Conservation (phyloP, 2,797 vertebrate species). For the Mormyrus hasselquistii region DNA sequence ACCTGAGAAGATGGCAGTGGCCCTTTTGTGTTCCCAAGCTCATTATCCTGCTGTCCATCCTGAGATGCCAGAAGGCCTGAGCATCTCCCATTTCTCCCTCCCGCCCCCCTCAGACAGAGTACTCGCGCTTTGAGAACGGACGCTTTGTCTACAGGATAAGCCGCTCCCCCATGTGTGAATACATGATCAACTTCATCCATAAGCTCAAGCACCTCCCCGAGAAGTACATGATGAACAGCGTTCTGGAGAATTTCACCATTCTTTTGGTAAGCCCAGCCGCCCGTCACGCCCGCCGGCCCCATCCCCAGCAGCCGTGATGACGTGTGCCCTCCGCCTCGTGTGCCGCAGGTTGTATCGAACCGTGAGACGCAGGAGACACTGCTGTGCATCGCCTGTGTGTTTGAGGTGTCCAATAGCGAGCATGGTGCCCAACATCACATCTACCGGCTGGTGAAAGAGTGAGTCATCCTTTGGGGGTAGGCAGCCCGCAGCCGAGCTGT, state of each 20-base stretch:
- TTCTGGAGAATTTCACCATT: slow-evolving; percentile 98
- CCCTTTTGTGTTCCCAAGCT: not conserved
- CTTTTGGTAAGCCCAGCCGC: slow-evolving; percentile 72
- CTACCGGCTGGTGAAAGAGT: slow-evolving; percentile 97
- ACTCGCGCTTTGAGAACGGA: slow-evolving; percentile 90
- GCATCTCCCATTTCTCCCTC: not conserved
- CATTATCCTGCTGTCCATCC: not conserved
- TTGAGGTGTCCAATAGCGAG: slow-evolving; percentile 97
- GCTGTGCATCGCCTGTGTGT: slow-evolving; percentile 98
- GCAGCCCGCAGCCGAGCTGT: slow-evolving; percentile 56
- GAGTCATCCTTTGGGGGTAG: slow-evolving; percentile 54
- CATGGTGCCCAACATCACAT: slow-evolving; percentile 98
- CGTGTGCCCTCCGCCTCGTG: not conserved
- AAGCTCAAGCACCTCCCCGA: slow-evolving; percentile 98
- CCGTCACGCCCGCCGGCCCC: not conserved
- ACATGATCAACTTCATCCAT: slow-evolving; percentile 99
- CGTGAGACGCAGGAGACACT: slow-evolving; percentile 98
- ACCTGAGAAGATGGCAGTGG: not conserved
- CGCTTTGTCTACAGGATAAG: slow-evolving; percentile 96
- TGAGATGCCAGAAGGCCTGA: not conserved
- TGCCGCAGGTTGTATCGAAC: slow-evolving; percentile 88
- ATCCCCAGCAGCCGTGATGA: not conserved
- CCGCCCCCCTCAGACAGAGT: slow-evolving; percentile 74
- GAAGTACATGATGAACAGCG: slow-evolving; percentile 99
- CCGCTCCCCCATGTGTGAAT: slow-evolving; percentile 98